Base-by-base conservation (phyloP, 2,888 invertebrate species). In the Lycophotia porphyrea region DNA sequence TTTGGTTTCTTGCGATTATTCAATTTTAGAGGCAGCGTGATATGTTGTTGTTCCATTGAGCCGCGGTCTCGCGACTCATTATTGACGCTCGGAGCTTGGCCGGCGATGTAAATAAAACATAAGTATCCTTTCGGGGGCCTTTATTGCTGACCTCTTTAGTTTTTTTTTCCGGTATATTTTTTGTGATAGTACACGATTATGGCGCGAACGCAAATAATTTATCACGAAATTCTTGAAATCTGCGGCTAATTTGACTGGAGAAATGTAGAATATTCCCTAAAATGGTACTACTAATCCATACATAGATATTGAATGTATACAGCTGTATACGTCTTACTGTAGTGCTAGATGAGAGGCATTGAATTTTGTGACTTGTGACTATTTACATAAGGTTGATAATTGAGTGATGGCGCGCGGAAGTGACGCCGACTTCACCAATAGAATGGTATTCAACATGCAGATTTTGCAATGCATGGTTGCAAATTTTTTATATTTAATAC, bases 81-180 rank as follows among this genome's bases (percentile, higher is more conserved):
- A 91, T 92, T 92, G 90, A 90, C 93, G 92, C 92, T 92, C 91
- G 86, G 90, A 92, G 93, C 94, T 89, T 87, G 87, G 91, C 93
- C 92, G 90, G 94, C 96, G 93, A 96, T 96, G 96, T 96, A 96
- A 96, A 96, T 96, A 96, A 95, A 95, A 94, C 93, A 88, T 89
- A 91, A 87, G 90, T 90, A 90, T 91, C 88, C 88, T 92, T 92
- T 92, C 80, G 88, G 90, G 92, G 93, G 94, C 93, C 93, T 95
- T 93, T 94, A 93, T 93, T 95, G 90, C 92, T 93, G 94, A 93
- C 93, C 93, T 94, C 92, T 87, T 92, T 90, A 81, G 80, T 86
- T 90, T 90, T 91, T 91, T 91, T 90, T 89, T 90, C 87, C 87
- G 85, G 88, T 87, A 88, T 86, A 88, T 91, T 91, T 89, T 87